Evolutionary conservation across 2,797 vertebrate genomes (phyloP).

Genomic region (Yasuhikotakia modesta): DNA sequence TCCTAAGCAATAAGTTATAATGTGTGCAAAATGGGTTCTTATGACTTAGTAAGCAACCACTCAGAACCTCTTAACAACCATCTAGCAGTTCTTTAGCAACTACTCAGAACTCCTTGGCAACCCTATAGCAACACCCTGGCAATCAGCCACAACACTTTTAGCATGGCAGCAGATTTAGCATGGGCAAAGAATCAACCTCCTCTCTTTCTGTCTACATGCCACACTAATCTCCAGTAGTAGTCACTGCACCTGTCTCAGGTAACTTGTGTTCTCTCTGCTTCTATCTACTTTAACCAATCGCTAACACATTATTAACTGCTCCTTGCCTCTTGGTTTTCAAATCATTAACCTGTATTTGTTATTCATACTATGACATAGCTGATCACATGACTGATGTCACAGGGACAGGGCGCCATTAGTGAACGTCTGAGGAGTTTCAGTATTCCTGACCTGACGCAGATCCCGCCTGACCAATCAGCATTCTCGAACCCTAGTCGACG

Average conservation of each 20-base stretch:
- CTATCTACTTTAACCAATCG: slow-evolving; percentile 3
- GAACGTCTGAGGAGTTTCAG: slow-evolving; percentile 86
- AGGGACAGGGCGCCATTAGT: slow-evolving; percentile 88
- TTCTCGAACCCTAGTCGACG: slow-evolving; percentile 72
- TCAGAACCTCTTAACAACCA: neutral
- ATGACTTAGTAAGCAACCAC: neutral
- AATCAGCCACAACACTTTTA: neutral
- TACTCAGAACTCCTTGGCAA: neutral
- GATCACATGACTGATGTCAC: slow-evolving; percentile 45
- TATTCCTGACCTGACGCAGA: slow-evolving; percentile 82
- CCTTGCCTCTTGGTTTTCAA: too few species aligned
- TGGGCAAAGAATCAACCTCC: neutral
- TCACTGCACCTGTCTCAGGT: slow-evolving; percentile 32
- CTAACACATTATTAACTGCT: neutral
- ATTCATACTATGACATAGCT: neutral
- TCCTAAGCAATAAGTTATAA: too few species aligned
- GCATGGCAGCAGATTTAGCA: neutral
- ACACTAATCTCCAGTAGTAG: slow-evolving; percentile 43
- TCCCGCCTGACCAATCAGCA: slow-evolving; percentile 78
- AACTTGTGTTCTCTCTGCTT: slow-evolving; percentile 18
- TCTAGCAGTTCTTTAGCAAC: neutral
- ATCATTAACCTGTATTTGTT: neutral
- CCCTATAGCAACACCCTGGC: neutral
- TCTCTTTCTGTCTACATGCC: slow-evolving; percentile 41
- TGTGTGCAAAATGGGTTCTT: neutral